Percentiles rank a stretch among this genome's conserved stretches.
Conservation (phyloP, 2,888 invertebrate genomes). For the Drosophila cognata region DNA sequence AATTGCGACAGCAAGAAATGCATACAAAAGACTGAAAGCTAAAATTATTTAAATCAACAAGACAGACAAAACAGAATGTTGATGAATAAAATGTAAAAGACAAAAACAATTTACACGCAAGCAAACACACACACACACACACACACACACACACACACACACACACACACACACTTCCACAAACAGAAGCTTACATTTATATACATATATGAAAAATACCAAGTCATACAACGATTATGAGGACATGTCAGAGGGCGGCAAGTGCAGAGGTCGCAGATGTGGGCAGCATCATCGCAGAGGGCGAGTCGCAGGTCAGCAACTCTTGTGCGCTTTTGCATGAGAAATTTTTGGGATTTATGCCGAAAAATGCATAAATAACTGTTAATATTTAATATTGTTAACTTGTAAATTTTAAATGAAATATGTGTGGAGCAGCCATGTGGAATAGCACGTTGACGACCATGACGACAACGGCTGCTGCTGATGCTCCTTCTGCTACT, state of each 20-base stretch:
- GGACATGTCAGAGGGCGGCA: conserved; percentile 17
- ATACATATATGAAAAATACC: conserved; percentile 41
- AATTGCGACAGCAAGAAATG: conserved; percentile 33
- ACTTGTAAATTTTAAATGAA: conserved; percentile 82
- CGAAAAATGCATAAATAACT: conserved; percentile 82
- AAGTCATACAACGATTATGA: conserved; percentile 41
- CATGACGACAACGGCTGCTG: conserved; percentile 38
- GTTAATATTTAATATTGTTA: conserved; percentile 83
- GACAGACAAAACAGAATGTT: conserved; percentile 54
- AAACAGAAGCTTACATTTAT: conserved; percentile 26
- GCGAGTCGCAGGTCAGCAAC: conserved; percentile 46
- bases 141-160: neutral
- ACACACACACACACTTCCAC: neutral
- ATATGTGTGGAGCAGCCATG: conserved; percentile 68
- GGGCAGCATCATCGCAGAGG: conserved; percentile 51
- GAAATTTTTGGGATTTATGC: conserved; percentile 76
- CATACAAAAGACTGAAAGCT: conserved; percentile 39
- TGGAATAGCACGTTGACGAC: conserved; percentile 58
- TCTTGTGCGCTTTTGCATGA: conserved; percentile 72
- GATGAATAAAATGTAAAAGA: conserved; percentile 73
- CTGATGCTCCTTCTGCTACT: conserved; percentile 14
- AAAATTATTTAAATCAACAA: conserved; percentile 75
- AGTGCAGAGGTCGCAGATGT: conserved; percentile 24
- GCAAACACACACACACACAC: neutral
- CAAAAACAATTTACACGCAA: conserved; percentile 60